Evolutionary conservation across 37 sponge, comb jelly and placozoan species (phyloP).

Genomic region (Diacarnus erythraeanus): DNA sequence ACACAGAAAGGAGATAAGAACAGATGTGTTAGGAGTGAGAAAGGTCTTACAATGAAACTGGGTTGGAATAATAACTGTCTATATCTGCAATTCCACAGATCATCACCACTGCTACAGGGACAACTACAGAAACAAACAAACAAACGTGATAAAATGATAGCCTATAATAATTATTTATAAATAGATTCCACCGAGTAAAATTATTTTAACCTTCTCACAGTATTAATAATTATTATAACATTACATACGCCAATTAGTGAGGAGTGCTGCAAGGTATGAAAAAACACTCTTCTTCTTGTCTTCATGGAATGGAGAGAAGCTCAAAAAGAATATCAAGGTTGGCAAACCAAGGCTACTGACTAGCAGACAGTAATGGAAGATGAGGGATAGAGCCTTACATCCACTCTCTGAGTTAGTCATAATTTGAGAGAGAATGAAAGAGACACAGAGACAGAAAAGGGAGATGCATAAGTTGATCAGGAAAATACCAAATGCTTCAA

Average conservation of each 20-base stretch:
- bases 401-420: not conserved
- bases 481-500: constrained; percentile 1
- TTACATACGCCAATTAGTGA: constrained; percentile 18
- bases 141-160: too few relatives aligned
- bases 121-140: constrained; percentile 4
- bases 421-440: constrained; percentile 7
- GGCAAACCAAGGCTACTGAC: not conserved
- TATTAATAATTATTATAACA: not conserved
- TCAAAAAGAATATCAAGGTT: constrained; percentile 8
- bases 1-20: not conserved
- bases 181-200: too few relatives aligned
- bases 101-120: constrained; percentile 10
- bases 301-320: not conserved
- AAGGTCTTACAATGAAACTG: constrained; percentile 14
- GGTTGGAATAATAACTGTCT: not conserved
- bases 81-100: not conserved
- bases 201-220: too few relatives aligned
- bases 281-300: not conserved
- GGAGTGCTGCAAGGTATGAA: not conserved
- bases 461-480: constrained; percentile 25
- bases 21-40: not conserved
- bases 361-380: constrained; percentile 30
- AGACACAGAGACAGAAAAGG: constrained; percentile 1
- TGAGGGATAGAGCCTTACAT: not conserved
- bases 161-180: too few relatives aligned